These are phyloP conservation scores for Trogon melanurus DNA, from an alignment of 2,113 vertebrate species.

Conservation along the genomic window DNA sequence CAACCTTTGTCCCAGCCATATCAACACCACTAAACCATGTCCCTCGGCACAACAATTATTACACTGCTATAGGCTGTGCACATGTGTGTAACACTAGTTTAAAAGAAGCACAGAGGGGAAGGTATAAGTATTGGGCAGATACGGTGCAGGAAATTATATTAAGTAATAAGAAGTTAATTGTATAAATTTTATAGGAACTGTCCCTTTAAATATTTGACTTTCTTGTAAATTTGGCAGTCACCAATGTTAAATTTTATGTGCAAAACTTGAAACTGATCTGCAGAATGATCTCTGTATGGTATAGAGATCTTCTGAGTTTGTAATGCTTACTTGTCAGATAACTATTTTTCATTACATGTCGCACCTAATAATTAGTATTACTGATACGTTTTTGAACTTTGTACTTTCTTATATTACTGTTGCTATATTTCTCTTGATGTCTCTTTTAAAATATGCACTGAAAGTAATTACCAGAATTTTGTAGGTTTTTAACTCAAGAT, in stretches of 20 bases:
- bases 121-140: not conserved
- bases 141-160: not conserved
- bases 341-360: not conserved
- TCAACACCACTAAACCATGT: no score
- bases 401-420: not conserved
- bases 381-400: not conserved
- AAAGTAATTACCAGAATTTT: not conserved
- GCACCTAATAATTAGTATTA: not conserved
- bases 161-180: not conserved
- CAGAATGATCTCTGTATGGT: not conserved
- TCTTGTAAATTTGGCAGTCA: not conserved
- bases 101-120: not conserved
- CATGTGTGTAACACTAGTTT: not conserved
- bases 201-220: not conserved
- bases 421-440: not conserved
- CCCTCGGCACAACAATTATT: no score
- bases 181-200: not conserved
- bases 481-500: not conserved
- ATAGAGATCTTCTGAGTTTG: not conserved
- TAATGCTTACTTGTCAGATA: not conserved
- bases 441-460: not conserved
- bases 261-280: not conserved
- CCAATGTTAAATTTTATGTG: not conserved
- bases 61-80: not conserved
- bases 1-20: no score